Evolutionary conservation across 37 sponge, comb jelly and placozoan species (phyloP), one percentile per base, ranked within the genome.

Genomic region (Hexactinellida sp.): DNA sequence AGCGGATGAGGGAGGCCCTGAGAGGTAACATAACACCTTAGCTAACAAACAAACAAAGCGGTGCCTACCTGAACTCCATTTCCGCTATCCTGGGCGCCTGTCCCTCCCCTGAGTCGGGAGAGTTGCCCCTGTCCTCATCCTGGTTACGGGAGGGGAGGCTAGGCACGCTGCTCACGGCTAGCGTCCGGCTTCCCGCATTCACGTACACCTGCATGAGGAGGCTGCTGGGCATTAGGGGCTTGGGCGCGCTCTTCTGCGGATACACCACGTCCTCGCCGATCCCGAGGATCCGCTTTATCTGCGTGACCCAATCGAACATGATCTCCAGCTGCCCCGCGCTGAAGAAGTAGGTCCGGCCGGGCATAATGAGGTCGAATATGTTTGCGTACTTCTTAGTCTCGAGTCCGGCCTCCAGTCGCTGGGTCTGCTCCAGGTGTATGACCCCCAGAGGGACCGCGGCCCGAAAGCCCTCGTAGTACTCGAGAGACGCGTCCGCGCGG

Each of bases 381-480:
- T 63, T 63, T 10, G 19, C 76, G 76, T 63, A 63, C 34, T 63
- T 63, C 76, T 28, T 23, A 10, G 76, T 63, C 30, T 63, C 76
- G 32, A 63, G 76, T 1, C 76, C 76, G 3, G 76, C 76, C 76
- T 63, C 76, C 28, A 63, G 21, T 1, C 76, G 25, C 76, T 25
- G 76, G 76, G 76, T 63, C 5, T 63, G 76, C 76, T 63, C 76
- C 76, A 63, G 76, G 76, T 63, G 3, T 63, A 63, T 63, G 76
- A 63, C 76, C 25, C 28, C 30, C 76, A 63, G 76, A 1, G 76
- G 32, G 5, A 7, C 25, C 28, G 21, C 5, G 34, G 76, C 3
- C 34, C 13, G 3, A 7, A 7, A 3, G 34, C 13, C 34, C 30
- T 63, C 19, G 76, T 32, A 63, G 76, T 63, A 63, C 76, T 63